These are phyloP conservation scores for Pteromalus puparum DNA, from an alignment of 1,140 invertebrate genomes.

Conservation along the genomic window DNA sequence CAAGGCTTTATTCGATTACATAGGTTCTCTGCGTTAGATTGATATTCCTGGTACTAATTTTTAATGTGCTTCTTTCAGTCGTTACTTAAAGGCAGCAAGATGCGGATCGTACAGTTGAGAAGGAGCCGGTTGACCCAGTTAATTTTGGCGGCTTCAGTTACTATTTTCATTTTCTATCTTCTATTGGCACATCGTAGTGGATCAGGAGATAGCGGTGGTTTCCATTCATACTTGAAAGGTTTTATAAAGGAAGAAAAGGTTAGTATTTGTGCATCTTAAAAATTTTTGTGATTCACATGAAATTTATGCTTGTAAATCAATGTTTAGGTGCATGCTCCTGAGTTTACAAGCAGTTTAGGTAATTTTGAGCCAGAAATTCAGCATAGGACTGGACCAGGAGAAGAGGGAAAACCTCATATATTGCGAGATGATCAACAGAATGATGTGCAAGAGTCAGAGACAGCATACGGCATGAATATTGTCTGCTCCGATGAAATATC, in stretches of 20 bases:
- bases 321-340: conserved; percentile 55
- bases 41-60: not conserved
- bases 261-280: not conserved
- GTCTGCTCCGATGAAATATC: conserved; percentile 96
- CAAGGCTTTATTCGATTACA: not conserved
- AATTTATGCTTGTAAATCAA: not conserved
- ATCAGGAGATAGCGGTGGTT: not conserved
- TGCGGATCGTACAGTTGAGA: conserved; percentile 71
- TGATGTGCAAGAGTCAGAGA: conserved; percentile 84
- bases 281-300: not conserved
- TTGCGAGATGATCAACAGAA: conserved; percentile 85
- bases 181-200: conserved; percentile 43
- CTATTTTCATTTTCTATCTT: conserved; percentile 62
- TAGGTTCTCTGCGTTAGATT: not conserved
- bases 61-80: conserved; percentile 1
- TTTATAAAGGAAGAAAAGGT: conserved; percentile 29
- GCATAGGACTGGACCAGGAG: conserved; percentile 86
- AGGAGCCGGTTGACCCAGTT: conserved; percentile 68
- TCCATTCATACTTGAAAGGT: not conserved
- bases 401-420: conserved; percentile 86
- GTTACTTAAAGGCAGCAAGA: conserved; percentile 51
- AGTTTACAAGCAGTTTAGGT: conserved; percentile 71
- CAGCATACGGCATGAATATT: conserved; percentile 98
- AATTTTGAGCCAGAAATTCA: conserved; percentile 83
- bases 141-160: conserved; percentile 55